Evolutionary conservation across 2,888 invertebrate species (phyloP).

Genomic region (Bombylius major): DNA sequence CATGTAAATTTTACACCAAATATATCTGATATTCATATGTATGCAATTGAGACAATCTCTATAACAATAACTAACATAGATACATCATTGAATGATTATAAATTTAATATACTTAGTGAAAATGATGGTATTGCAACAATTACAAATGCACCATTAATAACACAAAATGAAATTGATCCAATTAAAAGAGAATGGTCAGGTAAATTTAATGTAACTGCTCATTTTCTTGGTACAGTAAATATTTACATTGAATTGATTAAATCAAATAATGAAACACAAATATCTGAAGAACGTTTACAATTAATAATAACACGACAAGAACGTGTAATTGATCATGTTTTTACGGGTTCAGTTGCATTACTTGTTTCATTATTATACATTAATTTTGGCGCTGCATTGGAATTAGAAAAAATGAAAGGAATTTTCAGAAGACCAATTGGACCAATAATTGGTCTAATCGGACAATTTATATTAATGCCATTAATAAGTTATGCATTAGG

Average conservation of each 20-base stretch:
- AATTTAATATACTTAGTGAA: background rate
- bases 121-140: background rate
- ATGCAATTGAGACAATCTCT: background rate
- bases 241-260: slow-evolving; percentile 22
- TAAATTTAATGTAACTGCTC: slow-evolving; percentile 19
- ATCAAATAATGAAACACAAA: slow-evolving; percentile 16
- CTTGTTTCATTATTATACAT: slow-evolving; percentile 72
- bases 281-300: slow-evolving; percentile 28
- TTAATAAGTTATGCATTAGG: slow-evolving; percentile 64
- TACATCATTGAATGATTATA: background rate
- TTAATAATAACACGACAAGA: slow-evolving; percentile 48
- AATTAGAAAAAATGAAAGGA: slow-evolving; percentile 52
- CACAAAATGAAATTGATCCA: slow-evolving; percentile 15
- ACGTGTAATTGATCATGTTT: slow-evolving; percentile 57
- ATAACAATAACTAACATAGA: background rate
- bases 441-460: slow-evolving; percentile 61
- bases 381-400: slow-evolving; percentile 82
- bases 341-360: slow-evolving; percentile 60
- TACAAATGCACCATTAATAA: slow-evolving; percentile 6
- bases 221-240: slow-evolving; percentile 29
- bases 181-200: slow-evolving; percentile 23
- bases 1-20: background rate
- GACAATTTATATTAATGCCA: slow-evolving; percentile 80
- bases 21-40: background rate
- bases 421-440: slow-evolving; percentile 60